Evolutionary conservation across 2,113 vertebrate species (phyloP).

Genomic region (Corynorhinus townsendii): DNA sequence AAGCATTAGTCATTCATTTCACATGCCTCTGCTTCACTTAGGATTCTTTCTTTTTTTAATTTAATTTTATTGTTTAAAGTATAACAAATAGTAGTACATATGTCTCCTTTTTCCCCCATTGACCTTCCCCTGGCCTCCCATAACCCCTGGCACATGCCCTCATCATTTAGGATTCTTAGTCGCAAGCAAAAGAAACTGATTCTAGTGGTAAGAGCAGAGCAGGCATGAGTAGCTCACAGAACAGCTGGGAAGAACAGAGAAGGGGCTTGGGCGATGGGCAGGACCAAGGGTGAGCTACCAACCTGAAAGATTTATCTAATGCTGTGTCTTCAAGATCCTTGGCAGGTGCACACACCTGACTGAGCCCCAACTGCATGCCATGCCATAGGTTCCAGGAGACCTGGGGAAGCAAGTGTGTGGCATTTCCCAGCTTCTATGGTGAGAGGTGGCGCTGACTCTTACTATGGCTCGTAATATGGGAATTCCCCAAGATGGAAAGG

Average conservation of each 20-base stretch:
- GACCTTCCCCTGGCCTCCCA: too few relatives aligned
- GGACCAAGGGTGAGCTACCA: background rate
- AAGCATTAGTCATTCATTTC: background rate
- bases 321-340: background rate
- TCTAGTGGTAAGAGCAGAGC: background rate
- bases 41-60: background rate
- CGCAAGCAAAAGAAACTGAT: background rate
- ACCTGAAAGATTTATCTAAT: background rate
- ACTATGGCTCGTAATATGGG: background rate
- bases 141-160: too few relatives aligned
- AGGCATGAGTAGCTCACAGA: background rate
- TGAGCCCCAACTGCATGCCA: background rate
- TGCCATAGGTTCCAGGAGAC: background rate
- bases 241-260: background rate
- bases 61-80: too few relatives aligned
- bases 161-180: background rate
- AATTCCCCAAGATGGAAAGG: background rate
- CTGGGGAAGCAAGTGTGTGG: background rate
- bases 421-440: background rate
- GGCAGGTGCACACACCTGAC: background rate
- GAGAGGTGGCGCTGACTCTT: background rate
- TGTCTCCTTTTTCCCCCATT: too few relatives aligned
- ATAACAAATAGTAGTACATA: too few relatives aligned
- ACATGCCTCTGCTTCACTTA: background rate
- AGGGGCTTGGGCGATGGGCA: background rate